Conservation (phyloP, 1,140 invertebrate genomes). For the Polypedilum vanderplanki region DNA sequence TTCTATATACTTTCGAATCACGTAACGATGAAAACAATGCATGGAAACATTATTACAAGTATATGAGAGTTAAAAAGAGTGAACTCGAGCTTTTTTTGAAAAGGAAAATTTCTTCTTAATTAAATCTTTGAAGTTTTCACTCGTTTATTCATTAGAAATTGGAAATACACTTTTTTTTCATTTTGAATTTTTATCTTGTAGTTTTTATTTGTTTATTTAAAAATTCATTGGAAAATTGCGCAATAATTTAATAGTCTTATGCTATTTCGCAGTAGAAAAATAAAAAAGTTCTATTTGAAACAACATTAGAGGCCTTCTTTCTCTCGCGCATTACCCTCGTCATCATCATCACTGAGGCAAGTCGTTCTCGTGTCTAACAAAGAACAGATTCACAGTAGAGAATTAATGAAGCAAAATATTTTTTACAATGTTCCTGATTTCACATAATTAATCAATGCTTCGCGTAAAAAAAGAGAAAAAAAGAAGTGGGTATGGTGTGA, state of each 20-base stretch:
- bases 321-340: not conserved
- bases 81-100: no score
- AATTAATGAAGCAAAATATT: conserved; percentile 26
- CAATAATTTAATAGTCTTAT: not conserved
- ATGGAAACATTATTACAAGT: conserved; percentile 12
- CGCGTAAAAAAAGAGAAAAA: not conserved
- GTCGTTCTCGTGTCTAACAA: not conserved
- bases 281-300: not conserved
- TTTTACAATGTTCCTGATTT: not conserved
- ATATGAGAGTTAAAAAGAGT: not conserved
- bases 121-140: conserved; percentile 18
- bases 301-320: not conserved
- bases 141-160: not conserved
- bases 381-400: not conserved
- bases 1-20: not conserved
- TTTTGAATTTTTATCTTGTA: not conserved
- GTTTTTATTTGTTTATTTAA: not conserved
- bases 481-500: not conserved
- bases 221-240: no score
- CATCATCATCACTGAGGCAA: not conserved
- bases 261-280: not conserved
- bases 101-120: not conserved
- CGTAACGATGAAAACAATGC: not conserved
- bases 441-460: conserved; percentile 15
- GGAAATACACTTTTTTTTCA: not conserved